Evolutionary conservation across 2,888 invertebrate species (phyloP), one percentile per base, ranked within the genome.

Genomic region (Colostygia pectinataria): DNA sequence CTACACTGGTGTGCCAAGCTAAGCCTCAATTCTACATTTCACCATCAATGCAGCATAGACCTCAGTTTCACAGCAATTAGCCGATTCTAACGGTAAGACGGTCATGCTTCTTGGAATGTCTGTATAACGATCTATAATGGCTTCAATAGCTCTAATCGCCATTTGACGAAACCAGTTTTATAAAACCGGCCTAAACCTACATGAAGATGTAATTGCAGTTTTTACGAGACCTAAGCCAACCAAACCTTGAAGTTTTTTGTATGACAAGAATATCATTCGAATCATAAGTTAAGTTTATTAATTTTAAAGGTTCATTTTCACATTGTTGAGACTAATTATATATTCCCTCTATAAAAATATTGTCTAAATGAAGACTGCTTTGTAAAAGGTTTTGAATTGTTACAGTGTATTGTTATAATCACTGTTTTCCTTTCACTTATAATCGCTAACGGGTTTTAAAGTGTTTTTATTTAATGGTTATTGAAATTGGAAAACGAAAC

Each of bases 401-500:
- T 24, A 6, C 20, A 28, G 8, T 8, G 7, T 27, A 39, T 31
- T 31, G 31, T 7, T 20, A 36, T 25, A 43, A 20, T 33, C 25
- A 36, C 36, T 32, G 36, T 25, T 29, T 40, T 20, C 51, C 51
- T 45, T 51, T 51, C 45, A 51, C 51, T 41, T 41, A 23, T 27
- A 32, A 33, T 27, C 24, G 25, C 25, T 33, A 36, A 28, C 33
- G 28, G 43, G 31, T 25, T 31, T 36, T 41, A n/a, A n/a, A n/a
- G n/a, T n/a, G n/a, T n/a, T n/a, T n/a, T n/a, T n/a, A n/a, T 36
- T 31, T 36, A 51, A 37, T 37, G 45, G 32, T 37, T 4, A 36
- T 46, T 45, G n/a, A 20, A 45, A 51, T 41, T 46, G 37, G 45
- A 45, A 51, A 51, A 41, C 51, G 25, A 34, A 25, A 40, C 36